phyloP scores from a whole-genome alignment of 1,140 invertebrate species.

The Plectrocnemia conspersa region DNA sequence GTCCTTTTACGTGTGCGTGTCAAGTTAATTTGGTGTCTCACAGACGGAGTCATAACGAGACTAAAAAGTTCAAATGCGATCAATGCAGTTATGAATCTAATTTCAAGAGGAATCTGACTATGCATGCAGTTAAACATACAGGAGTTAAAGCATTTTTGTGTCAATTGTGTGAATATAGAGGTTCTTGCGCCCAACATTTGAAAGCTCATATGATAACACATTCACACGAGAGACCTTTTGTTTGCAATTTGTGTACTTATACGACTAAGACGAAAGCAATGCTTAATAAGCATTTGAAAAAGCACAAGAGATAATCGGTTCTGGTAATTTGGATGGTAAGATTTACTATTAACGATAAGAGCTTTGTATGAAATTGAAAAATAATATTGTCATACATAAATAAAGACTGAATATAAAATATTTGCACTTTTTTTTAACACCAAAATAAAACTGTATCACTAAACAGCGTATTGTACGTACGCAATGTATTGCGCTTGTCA shows the following conservation, averaged over 20 bases:
- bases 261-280: constrained; percentile 27
- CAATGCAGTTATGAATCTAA: constrained; percentile 23
- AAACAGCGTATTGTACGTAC: no score
- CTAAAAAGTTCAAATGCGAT: constrained; percentile 23
- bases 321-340: no score
- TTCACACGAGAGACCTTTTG: constrained; percentile 21
- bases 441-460: no score
- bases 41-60: constrained; percentile 23
- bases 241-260: constrained; percentile 19
- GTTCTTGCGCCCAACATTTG: constrained; percentile 24
- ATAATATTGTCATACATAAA: no score
- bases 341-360: background rate
- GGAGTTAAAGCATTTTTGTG: constrained; percentile 24
- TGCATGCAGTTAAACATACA: constrained; percentile 24
- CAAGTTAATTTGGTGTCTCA: constrained; percentile 24
- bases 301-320: constrained; percentile 8
- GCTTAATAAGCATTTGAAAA: constrained; percentile 29
- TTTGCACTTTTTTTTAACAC: no score
- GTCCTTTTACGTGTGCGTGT: constrained; percentile 22
- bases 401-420: no score
- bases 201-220: constrained; percentile 28
- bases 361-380: no score
- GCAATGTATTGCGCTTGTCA: no score
- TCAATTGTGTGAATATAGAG: constrained; percentile 25
- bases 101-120: constrained; percentile 27